Conservation (phyloP, 2,888 invertebrate species). For the Cynaeus angustus region DNA sequence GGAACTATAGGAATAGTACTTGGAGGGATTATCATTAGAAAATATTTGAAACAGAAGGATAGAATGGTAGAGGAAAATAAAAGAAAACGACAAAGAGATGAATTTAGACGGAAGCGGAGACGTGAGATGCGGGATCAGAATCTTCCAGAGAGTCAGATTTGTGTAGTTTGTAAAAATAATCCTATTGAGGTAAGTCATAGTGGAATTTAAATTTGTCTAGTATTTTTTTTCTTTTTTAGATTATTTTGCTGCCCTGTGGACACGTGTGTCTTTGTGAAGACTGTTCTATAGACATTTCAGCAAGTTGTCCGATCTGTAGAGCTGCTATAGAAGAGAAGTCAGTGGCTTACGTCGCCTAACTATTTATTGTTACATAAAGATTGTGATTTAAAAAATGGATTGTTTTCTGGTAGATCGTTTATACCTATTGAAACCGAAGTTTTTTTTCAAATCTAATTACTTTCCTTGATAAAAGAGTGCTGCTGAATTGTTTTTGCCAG, state of each 20-base stretch:
- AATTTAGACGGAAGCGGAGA: constrained; percentile 79
- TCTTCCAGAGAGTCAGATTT: constrained; percentile 79
- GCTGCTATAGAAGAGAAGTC: constrained; percentile 80
- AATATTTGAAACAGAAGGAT: constrained; percentile 73
- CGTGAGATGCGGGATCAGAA: constrained; percentile 78
- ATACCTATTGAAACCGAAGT: not conserved
- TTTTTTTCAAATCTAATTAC: not conserved
- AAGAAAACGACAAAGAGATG: constrained; percentile 78
- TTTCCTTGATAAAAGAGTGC: too few relatives aligned
- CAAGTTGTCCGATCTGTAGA: constrained; percentile 88
- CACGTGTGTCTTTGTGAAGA: constrained; percentile 93
- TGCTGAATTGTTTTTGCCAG: too few relatives aligned
- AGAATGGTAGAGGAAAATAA: constrained; percentile 75
- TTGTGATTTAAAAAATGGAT: constrained; percentile 39
- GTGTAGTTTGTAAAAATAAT: constrained; percentile 90
- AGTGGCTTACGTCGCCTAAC: constrained; percentile 84
- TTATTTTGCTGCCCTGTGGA: constrained; percentile 90
- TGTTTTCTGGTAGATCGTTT: constrained; percentile 9
- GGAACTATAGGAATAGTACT: constrained; percentile 75
- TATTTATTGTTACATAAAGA: constrained; percentile 51
- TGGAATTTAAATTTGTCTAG: not conserved
- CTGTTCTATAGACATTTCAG: constrained; percentile 81
- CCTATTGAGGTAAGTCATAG: constrained; percentile 81
- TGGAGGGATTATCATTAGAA: constrained; percentile 71
- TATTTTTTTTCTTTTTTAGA: constrained; percentile 74